Percentiles rank a stretch among this genome's conserved stretches.
These are phyloP conservation scores for Trichogramma pretiosum DNA, from an alignment of 1,140 invertebrate species.

Conservation along the genomic window DNA sequence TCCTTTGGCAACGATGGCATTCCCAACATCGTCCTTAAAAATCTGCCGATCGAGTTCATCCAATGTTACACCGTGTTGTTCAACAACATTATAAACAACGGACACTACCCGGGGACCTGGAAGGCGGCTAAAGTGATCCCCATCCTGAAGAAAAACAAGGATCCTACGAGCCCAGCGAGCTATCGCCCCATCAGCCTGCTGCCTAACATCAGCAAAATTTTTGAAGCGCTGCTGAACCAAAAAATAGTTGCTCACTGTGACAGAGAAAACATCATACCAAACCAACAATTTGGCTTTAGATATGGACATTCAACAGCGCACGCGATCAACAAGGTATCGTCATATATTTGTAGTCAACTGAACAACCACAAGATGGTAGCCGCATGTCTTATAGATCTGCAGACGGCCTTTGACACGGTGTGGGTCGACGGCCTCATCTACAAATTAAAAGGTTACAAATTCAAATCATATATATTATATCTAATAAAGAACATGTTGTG, in stretches of 20 bases:
- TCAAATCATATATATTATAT: too few relatives aligned
- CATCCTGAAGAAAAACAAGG: slow-evolving; percentile 22
- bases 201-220: slow-evolving; percentile 23
- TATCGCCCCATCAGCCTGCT: slow-evolving; percentile 23
- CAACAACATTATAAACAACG: slow-evolving; percentile 14
- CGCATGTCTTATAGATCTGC: slow-evolving; percentile 26
- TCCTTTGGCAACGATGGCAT: slow-evolving; percentile 16
- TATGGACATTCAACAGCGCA: slow-evolving; percentile 17
- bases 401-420: slow-evolving; percentile 28
- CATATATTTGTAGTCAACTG: slow-evolving; percentile 13
- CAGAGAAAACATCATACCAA: slow-evolving; percentile 21
- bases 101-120: slow-evolving; percentile 18
- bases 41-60: slow-evolving; percentile 8
- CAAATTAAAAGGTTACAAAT: slow-evolving; percentile 22
- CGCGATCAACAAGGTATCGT: slow-evolving; percentile 12
- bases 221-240: slow-evolving; percentile 18
- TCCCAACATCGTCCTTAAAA: slow-evolving; percentile 13
- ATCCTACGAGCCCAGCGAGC: slow-evolving; percentile 3
- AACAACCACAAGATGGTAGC: slow-evolving; percentile 21
- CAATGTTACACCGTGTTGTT: slow-evolving; percentile 3
- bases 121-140: slow-evolving; percentile 22
- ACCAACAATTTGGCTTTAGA: slow-evolving; percentile 19
- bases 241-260: slow-evolving; percentile 6
- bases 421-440: slow-evolving; percentile 21
- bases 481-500: too few relatives aligned